A percentile compares a stretch with the other conserved stretches of the same genome.
Conservation (phyloP, 2,888 invertebrate genomes). For the Pyralis farinalis region DNA sequence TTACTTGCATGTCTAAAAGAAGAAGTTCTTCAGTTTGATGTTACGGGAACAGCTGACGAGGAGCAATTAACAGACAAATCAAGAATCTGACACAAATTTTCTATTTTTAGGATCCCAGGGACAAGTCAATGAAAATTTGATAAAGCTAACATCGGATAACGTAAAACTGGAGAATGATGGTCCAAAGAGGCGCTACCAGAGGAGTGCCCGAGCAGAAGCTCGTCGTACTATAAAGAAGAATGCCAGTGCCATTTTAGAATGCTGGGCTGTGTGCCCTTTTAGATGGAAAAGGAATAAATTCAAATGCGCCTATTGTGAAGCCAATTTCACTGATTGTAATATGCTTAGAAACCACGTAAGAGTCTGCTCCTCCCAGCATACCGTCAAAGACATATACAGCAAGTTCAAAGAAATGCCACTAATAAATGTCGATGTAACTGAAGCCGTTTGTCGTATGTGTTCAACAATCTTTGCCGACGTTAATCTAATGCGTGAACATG, state of each 20-base stretch:
- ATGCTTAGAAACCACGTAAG: slow-evolving; percentile 53
- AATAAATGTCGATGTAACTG: slow-evolving; percentile 62
- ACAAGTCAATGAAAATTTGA: slow-evolving; percentile 36
- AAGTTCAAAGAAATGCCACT: slow-evolving; percentile 70
- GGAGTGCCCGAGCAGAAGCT: slow-evolving; percentile 60
- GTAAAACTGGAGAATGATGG: slow-evolving; percentile 13
- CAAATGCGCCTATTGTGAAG: slow-evolving; percentile 67
- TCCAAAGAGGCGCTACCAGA: slow-evolving; percentile 46
- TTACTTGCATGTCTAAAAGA: too few species aligned
- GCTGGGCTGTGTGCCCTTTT: slow-evolving; percentile 64
- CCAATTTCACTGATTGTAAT: slow-evolving; percentile 52
- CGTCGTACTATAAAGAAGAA: slow-evolving; percentile 64
- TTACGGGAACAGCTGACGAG: too few species aligned
- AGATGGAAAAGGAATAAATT: slow-evolving; percentile 67
- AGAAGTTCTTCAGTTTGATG: too few species aligned
- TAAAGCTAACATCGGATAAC: slow-evolving; percentile 16
- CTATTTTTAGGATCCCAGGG: slow-evolving; percentile 68
- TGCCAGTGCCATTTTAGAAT: slow-evolving; percentile 53
- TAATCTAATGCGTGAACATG: slow-evolving; percentile 51
- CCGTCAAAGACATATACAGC: slow-evolving; percentile 58
- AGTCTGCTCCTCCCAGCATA: slow-evolving; percentile 44
- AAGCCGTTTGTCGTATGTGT: slow-evolving; percentile 52
- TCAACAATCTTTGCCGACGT: slow-evolving; percentile 37
- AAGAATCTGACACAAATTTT: slow-evolving; percentile 45
- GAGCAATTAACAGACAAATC: too few species aligned